These are phyloP conservation scores for Ginglymostoma cirratum DNA, from an alignment of 2,113 vertebrate species.

Conservation along the genomic window DNA sequence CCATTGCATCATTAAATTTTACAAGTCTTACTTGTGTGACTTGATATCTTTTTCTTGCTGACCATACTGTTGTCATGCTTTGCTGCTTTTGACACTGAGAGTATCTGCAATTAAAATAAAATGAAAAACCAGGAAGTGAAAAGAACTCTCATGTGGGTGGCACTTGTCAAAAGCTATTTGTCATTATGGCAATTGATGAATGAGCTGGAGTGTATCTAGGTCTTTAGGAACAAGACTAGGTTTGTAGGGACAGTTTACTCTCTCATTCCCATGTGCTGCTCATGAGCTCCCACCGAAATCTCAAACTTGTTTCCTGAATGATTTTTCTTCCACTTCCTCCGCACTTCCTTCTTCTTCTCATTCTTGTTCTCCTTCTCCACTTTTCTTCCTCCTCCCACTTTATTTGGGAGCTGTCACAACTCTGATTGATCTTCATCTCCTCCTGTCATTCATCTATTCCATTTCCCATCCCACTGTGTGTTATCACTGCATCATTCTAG, in stretches of 20 bases:
- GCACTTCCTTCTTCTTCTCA: too few species aligned
- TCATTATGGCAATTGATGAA: slow-evolving; percentile 19
- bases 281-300: too few species aligned
- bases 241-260: background rate
- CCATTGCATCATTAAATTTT: background rate
- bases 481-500: too few species aligned
- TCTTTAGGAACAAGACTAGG: background rate
- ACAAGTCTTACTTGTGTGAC: background rate
- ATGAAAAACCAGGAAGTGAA: background rate
- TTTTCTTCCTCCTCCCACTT: too few species aligned
- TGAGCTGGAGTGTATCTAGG: background rate
- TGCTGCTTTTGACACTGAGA: background rate
- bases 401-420: too few species aligned
- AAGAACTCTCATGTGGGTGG: background rate
- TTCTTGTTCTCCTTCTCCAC: too few species aligned
- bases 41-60: background rate
- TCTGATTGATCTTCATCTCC: too few species aligned
- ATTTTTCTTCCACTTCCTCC: too few species aligned
- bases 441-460: too few species aligned
- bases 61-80: background rate
- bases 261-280: background rate
- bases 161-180: background rate
- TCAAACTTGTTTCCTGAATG: too few species aligned
- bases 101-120: background rate
- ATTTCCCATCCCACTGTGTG: too few species aligned